Base-by-base conservation (phyloP, 2,113 vertebrate genomes). In the Fukomys damarensis region DNA sequence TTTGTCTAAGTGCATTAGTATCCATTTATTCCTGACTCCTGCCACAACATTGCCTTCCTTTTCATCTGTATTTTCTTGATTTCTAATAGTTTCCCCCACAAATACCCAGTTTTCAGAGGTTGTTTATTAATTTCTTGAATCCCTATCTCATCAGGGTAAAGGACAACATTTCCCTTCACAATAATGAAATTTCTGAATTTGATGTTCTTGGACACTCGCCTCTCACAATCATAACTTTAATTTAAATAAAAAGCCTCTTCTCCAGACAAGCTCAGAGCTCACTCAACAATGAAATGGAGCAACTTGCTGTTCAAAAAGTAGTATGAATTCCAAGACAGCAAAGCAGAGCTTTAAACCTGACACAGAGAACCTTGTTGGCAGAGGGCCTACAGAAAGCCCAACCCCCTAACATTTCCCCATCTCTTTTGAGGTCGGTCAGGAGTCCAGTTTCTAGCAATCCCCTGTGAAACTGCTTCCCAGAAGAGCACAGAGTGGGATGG, bases 141-240 rank as follows among this genome's bases (percentile, higher is more conserved):
- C n/a, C 41, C 49, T 85, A 2, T 86, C 43, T 77, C 88, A 11
- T 41, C 22, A 81, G 13, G 4, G 28, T 58, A 80, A 94, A 94
- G 26, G 43, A 52, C 12, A 28, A 32, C 68, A 54, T 86, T 85
- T 86, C 52, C 74, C 58, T 89, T 91, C 81, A 89, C 30, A 89
- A 14, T 41, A 89, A 94, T 82, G 41, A 79, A 89, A 96, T 92
- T 77, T n/a, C 52, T 82, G 28, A 81, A 76, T 26, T 65, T 76
- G 22, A 91, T 92, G 54, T 92, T 89, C 74, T 89, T 94, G 20
- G 88, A 95, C 26, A 49, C 5, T 56, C 68, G 86, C 52, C 38
- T 92, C 49, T 43, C 52, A 86, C n/a, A n/a, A 92, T 76, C 87
- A 81, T 74, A 76, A 93, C 58, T 84, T 66, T 41, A 84, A 93